Evolutionary conservation across 2,888 invertebrate species (phyloP), one percentile per base, ranked within the genome.

Genomic region (Poecilobothrus nobilitatus): DNA sequence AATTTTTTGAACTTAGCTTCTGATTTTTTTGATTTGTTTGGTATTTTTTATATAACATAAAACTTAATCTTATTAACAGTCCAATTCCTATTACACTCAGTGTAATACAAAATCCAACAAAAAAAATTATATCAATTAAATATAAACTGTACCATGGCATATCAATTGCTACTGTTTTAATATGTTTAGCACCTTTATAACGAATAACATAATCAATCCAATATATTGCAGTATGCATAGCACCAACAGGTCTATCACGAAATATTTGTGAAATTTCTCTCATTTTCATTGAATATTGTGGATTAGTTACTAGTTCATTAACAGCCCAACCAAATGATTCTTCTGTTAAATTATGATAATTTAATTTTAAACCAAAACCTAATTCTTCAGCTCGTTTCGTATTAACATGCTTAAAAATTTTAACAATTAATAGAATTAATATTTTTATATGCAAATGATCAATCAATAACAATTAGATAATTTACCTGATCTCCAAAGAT

Each of bases 171-270:
- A 75, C 71, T 4, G 81, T 78, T 69, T 76, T 77, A 5, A 83
- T 69, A 27, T 79, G 77, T 1, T 74, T 72, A 2, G 78, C 80
- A 18, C 81, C 81, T 66, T 80, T 78, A 70, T 81, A 78, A 1
- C 82, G 76, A 12, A 80, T 73, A 12, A 81, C 76, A 68, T 83
- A 83, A 68, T 82, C 81, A 9, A 82, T 76, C 83, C 83, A 83
- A 73, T 78, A 83, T 21, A 82, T 73, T 21, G 81, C 79, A 2
- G 74, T 78, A 27, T 82, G 80, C 66, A 83, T 71, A 0, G 82
- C 78, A 1, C 79, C 78, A 27, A 79, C 66, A 0, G 80, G 81
- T 63, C 82, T 78, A 70, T 83, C 82, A 20, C 79, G 78, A 71
- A 77, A 83, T 66, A 78, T 76, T 33, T 74, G 73, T 2, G 82